Evolutionary conservation across 2,888 invertebrate species (phyloP).

Genomic region (Phanerotoma sp.): DNA sequence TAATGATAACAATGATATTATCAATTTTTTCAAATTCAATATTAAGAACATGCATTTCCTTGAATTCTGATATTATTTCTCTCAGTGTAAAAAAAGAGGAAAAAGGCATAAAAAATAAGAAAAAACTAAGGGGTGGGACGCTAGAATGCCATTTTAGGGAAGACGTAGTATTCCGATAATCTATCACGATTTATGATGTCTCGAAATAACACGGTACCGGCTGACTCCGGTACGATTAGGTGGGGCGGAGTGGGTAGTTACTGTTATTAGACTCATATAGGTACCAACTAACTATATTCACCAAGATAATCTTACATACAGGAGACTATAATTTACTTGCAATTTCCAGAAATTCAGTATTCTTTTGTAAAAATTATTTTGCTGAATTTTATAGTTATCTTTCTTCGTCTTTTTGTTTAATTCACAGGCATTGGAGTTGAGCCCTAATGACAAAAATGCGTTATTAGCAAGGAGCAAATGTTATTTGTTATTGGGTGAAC

Average conservation of each 20-base stretch:
- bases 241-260: slow-evolving; percentile 25
- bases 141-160: slow-evolving; percentile 15
- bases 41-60: no score
- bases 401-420: slow-evolving; percentile 23
- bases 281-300: background rate
- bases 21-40: no score
- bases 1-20: no score
- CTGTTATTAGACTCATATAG: slow-evolving; percentile 33
- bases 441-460: slow-evolving; percentile 81
- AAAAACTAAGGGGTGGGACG: background rate
- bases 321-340: background rate
- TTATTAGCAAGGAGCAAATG: slow-evolving; percentile 89
- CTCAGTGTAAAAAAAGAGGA: no score
- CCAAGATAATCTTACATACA: background rate
- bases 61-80: no score
- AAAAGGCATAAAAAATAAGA: background rate
- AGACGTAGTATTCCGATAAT: slow-evolving; percentile 34
- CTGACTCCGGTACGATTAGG: slow-evolving; percentile 37
- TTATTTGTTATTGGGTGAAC: slow-evolving; percentile 81
- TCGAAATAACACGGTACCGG: slow-evolving; percentile 36
- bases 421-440: slow-evolving; percentile 82
- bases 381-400: background rate
- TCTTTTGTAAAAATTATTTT: slow-evolving; percentile 5
- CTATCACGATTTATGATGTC: slow-evolving; percentile 40
- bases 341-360: slow-evolving; percentile 1